Conservation (phyloP, 2,113 vertebrate genomes). For the Zosterops lateralis region DNA sequence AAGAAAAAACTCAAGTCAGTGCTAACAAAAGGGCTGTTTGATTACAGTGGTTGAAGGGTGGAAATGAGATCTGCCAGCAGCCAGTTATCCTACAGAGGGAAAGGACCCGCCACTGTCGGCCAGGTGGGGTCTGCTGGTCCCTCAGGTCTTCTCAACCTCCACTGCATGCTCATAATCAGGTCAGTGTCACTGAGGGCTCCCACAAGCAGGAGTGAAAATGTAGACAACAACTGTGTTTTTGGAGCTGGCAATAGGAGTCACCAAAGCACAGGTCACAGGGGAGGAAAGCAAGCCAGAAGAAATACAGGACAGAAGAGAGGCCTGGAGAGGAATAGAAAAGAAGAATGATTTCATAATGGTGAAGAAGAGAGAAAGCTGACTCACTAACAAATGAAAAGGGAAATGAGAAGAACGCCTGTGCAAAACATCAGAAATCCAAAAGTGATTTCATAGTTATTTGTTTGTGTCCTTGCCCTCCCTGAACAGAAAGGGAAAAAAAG, state of each 20-base stretch:
- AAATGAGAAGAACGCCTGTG: background rate
- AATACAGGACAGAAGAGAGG: background rate
- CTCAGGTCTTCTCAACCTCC: background rate
- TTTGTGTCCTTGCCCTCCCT: background rate
- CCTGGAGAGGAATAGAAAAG: background rate
- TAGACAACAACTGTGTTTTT: background rate
- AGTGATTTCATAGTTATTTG: background rate
- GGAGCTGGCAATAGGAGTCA: background rate
- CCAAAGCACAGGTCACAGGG: background rate
- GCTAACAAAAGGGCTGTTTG: background rate
- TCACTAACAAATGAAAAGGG: background rate
- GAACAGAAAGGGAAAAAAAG: background rate
- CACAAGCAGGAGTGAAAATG: background rate
- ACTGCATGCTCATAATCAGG: accelerated
- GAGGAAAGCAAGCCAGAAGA: background rate
- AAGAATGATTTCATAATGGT: background rate
- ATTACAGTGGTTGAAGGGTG: background rate
- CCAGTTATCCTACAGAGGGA: background rate
- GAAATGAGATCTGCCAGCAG: background rate
- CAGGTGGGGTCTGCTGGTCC: background rate
- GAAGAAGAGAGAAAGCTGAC: background rate
- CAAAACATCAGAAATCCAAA: background rate
- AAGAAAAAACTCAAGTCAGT: background rate
- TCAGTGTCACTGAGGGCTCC: background rate
- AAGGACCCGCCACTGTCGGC: accelerated